Conservation (phyloP, 2,888 invertebrate species). For the Gari tellinella region DNA sequence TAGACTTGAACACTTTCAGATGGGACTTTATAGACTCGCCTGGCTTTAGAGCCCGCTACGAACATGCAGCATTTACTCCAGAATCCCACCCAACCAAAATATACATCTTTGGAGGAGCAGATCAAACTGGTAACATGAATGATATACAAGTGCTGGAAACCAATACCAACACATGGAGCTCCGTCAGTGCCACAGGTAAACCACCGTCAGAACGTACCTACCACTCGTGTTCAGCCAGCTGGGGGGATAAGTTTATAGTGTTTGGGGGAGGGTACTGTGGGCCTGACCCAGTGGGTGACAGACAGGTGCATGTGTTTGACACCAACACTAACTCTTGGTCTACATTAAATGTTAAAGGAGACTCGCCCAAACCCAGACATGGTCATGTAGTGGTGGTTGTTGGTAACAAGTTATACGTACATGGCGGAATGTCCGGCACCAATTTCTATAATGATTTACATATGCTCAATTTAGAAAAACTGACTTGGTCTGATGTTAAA, state of each 20-base stretch:
- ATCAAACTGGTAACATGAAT: conserved; percentile 81
- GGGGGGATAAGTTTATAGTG: conserved; percentile 79
- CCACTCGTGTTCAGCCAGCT: conserved; percentile 75
- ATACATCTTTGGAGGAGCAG: conserved; percentile 83
- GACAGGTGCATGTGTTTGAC: conserved; percentile 81
- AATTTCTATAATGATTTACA: conserved; percentile 83
- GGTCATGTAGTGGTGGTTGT: conserved; percentile 82
- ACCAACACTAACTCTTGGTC: conserved; percentile 75
- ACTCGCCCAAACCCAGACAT: conserved; percentile 82
- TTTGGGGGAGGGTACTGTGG: conserved; percentile 83
- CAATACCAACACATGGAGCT: conserved; percentile 72
- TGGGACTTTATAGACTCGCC: conserved; percentile 81
- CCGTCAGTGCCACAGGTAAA: conserved; percentile 66
- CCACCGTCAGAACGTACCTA: conserved; percentile 81
- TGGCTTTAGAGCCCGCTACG: conserved; percentile 82
- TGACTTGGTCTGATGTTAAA: conserved; percentile 77
- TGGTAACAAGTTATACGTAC: conserved; percentile 79
- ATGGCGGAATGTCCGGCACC: conserved; percentile 83
- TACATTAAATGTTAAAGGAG: conserved; percentile 74
- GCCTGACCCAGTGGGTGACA: conserved; percentile 81
- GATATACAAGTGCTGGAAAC: conserved; percentile 81
- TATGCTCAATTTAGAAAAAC: conserved; percentile 78
- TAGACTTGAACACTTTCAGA: conserved; percentile 79
- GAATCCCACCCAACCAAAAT: conserved; percentile 73
- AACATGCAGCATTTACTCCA: conserved; percentile 81